A percentile compares a stretch with the other conserved stretches of the same genome.
Evolutionary conservation across 2,797 vertebrate genomes (phyloP).

Genomic region (Malacoraja senta): DNA sequence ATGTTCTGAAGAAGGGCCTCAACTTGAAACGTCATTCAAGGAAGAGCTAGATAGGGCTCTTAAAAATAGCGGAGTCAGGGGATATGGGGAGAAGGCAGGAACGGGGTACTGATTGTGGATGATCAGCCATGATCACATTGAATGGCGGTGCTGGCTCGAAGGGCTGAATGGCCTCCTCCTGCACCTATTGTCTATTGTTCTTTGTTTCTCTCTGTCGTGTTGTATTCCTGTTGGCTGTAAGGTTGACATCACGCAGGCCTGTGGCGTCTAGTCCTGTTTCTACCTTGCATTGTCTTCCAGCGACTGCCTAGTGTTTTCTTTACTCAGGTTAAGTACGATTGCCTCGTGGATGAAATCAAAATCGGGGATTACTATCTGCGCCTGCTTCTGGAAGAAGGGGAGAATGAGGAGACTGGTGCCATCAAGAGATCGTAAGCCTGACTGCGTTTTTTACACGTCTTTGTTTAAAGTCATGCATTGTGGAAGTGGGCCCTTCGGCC

Average conservation of each 20-base stretch:
- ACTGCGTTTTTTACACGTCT: slow-evolving; percentile 13
- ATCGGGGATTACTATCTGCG: slow-evolving; percentile 97
- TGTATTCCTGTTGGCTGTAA: background rate
- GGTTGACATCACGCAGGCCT: background rate
- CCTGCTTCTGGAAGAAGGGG: slow-evolving; percentile 89
- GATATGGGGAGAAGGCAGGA: too few relatives aligned
- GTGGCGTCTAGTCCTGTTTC: background rate
- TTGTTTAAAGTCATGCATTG: background rate
- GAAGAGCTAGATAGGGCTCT: too few relatives aligned
- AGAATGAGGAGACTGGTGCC: slow-evolving; percentile 82
- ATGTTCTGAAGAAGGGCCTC: too few relatives aligned
- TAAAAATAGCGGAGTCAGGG: too few relatives aligned
- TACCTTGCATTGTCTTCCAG: background rate
- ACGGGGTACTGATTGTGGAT: too few relatives aligned
- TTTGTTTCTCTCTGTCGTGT: background rate
- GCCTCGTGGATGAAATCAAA: slow-evolving; percentile 95
- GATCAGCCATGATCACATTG: too few relatives aligned
- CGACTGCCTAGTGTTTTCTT: slow-evolving; percentile 38
- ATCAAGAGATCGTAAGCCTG: slow-evolving; percentile 92
- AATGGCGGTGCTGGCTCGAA: too few relatives aligned
- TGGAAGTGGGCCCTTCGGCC: too few relatives aligned
- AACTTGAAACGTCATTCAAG: too few relatives aligned
- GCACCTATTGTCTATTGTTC: background rate
- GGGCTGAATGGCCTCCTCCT: too few relatives aligned
- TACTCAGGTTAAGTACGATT: slow-evolving; percentile 89